phyloP scores from a whole-genome alignment of 2,888 invertebrate genomes.

The Papilio gigon region DNA sequence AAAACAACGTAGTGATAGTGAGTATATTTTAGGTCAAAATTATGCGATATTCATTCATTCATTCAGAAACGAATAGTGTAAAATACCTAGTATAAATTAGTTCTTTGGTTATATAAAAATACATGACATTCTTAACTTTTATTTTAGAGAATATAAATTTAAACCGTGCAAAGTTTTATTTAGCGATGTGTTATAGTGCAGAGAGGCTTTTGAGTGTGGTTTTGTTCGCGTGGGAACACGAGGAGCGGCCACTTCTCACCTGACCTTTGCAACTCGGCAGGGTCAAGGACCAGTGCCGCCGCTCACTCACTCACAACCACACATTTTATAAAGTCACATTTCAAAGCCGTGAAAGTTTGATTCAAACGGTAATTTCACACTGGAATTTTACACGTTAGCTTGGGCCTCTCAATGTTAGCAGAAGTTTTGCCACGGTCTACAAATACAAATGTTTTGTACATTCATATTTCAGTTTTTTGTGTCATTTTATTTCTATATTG shows the following conservation, averaged over 20 bases:
- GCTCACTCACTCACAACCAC: constrained; percentile 45
- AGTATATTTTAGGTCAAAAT: too few relatives aligned
- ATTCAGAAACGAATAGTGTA: too few relatives aligned
- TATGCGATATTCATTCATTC: too few relatives aligned
- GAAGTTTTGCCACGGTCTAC: neutral
- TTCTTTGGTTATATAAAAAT: neutral
- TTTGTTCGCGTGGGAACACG: constrained; percentile 40
- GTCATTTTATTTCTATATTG: neutral
- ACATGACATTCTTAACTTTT: neutral
- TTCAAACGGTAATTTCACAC: constrained; percentile 27
- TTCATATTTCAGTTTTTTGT: neutral
- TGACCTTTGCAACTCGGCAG: constrained; percentile 49
- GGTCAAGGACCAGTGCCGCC: constrained; percentile 52
- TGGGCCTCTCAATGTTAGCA: neutral
- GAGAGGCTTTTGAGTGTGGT: constrained; percentile 40
- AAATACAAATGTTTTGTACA: neutral
- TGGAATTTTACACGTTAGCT: neutral
- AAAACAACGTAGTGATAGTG: too few relatives aligned
- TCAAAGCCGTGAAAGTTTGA: constrained; percentile 38
- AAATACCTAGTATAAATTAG: too few relatives aligned
- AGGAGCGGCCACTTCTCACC: constrained; percentile 42
- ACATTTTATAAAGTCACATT: constrained; percentile 32
- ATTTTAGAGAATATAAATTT: constrained; percentile 10
- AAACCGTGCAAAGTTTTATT: constrained; percentile 19
- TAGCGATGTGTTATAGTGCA: constrained; percentile 31